phyloP scores from a whole-genome alignment of 2,797 vertebrate species.

The Gymnocypris eckloni region DNA sequence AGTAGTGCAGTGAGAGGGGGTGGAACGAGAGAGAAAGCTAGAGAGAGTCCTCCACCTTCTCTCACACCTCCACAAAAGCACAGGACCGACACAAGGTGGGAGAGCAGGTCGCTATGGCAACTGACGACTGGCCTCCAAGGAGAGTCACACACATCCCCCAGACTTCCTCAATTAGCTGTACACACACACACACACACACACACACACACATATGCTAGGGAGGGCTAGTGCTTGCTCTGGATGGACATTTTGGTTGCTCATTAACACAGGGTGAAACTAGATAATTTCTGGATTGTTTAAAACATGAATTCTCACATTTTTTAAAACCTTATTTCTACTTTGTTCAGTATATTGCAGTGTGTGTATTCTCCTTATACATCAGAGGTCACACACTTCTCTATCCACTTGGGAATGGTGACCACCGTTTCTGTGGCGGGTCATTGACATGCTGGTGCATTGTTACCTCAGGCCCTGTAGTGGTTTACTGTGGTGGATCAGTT shows the following conservation, averaged over 20 bases:
- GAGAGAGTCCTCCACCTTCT: conserved; percentile 56
- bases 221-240: conserved; percentile 28
- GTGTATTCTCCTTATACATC: background rate
- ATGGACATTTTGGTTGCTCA: conserved; percentile 54
- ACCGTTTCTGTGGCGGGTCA: background rate
- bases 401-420: conserved; percentile 7
- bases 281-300: conserved; percentile 12
- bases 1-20: conserved; percentile 24
- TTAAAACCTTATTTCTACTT: background rate
- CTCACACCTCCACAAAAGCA: conserved; percentile 62
- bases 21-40: conserved; percentile 24
- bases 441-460: conserved; percentile 11
- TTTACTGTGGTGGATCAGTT: conserved; percentile 18
- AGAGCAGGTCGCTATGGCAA: conserved; percentile 67
- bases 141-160: conserved; percentile 55
- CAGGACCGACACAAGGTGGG: conserved; percentile 62
- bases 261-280: conserved; percentile 32
- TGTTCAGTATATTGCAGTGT: background rate
- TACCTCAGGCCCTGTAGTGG: conserved; percentile 22
- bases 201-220: conserved; percentile 44
- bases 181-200: conserved; percentile 25
- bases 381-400: background rate
- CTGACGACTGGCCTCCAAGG: conserved; percentile 62
- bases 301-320: background rate
- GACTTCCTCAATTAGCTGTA: conserved; percentile 61